A percentile compares a stretch with the other conserved stretches of the same genome.
Evolutionary conservation across 2,113 vertebrate genomes (phyloP).

Genomic region (Muntiacus reevesi): DNA sequence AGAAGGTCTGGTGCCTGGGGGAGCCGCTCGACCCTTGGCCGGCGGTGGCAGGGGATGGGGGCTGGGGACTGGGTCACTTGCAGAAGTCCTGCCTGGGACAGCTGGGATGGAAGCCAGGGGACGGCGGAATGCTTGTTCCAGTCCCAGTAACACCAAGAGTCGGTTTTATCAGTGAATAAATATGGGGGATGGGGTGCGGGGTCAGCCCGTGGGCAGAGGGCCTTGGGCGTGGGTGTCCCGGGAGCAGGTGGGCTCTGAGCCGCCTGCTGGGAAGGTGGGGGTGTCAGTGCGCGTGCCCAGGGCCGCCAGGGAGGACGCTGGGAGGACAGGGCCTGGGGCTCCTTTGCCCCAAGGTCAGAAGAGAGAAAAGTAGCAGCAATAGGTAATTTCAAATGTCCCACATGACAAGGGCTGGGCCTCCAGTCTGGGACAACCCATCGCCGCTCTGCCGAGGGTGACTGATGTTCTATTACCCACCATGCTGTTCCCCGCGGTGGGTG

Average conservation of each 20-base stretch:
- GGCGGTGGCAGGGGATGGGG: background rate
- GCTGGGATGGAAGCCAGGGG: background rate
- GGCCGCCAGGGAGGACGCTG: constrained; percentile 22
- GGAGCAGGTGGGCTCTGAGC: background rate
- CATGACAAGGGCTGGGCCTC: background rate
- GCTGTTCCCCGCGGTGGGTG: background rate
- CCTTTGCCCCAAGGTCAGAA: constrained; percentile 29
- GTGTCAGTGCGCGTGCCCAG: constrained; percentile 51
- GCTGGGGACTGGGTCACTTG: background rate
- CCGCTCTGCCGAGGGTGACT: background rate
- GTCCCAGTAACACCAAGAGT: background rate
- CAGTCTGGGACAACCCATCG: background rate
- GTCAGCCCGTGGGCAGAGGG: background rate
- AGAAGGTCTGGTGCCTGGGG: background rate
- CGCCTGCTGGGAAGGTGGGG: background rate
- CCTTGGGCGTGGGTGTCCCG: background rate
- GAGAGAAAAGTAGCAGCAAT: constrained; percentile 77
- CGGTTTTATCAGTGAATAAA: constrained; percentile 48
- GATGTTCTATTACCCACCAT: background rate
- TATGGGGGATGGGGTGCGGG: background rate
- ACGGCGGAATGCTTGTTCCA: background rate
- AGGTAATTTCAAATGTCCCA: constrained; percentile 68
- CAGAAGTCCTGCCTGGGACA: background rate
- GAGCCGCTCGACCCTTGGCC: background rate
- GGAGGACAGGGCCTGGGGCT: background rate